Evolutionary conservation across 2,888 invertebrate genomes (phyloP), one percentile per base, ranked within the genome.

Genomic region (Oxytorus armatus): DNA sequence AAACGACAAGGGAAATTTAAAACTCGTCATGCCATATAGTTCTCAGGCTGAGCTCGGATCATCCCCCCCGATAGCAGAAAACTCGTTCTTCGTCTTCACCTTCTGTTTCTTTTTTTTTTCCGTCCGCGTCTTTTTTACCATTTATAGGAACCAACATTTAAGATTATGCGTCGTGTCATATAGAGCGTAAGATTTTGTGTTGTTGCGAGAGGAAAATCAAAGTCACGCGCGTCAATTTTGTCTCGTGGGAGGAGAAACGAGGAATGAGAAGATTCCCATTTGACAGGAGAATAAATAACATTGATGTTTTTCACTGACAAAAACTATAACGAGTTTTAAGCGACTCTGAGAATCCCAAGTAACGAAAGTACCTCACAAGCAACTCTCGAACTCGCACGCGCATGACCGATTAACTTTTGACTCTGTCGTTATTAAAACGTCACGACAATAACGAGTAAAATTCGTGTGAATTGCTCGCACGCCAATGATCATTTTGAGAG

Each of bases 1-100:
- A 87, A 88, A 89, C 88, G 89, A 90, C 88, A 87, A 86, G 87
- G 87, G 88, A 87, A 90, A 90, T 90, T 90, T 90, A 89, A 90
- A 90, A 90, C 90, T 90, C 90, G 89, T 90, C 90, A 88, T 86
- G 86, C 82, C 83, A 82, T 33, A 51, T 3, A 59, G 23, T 21
- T 7, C 21, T 21, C 29, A 2, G 18, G 36, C 21, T 11, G 42
- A 14, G 16, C 44, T 14, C 44, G 14, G 16, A 47, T 42, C 44
- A 16, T 8, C 8, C 10, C 63, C 25, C 44, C 44, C 11, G 10
- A n/a, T n/a, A 44, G 21, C 11, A 23, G 25, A 11, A 47, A 57
- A 23, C 14, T 36, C 33, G 16, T 33, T 70, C 61, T 66, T 55
- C 42, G 33, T 61, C 33, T 18, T 49, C 61, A 7, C 33, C 66